Evolutionary conservation across 2,797 vertebrate species (phyloP).

Genomic region (Phyllotis vaccarum): DNA sequence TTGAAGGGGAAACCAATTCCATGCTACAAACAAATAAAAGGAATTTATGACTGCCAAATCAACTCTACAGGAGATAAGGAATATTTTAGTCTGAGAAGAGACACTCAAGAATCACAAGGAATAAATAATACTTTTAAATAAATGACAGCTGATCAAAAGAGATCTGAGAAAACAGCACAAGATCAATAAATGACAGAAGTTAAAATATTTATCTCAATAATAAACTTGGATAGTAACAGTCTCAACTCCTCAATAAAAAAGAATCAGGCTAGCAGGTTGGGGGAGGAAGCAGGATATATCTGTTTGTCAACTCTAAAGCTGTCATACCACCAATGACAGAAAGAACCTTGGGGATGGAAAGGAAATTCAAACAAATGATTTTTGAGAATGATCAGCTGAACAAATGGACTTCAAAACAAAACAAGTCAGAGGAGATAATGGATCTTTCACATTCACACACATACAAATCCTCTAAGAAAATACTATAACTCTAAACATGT

Average conservation of each 20-base stretch:
- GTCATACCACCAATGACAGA: neutral
- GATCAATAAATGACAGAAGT: neutral
- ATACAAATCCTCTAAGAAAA: neutral
- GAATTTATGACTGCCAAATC: neutral
- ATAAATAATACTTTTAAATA: no score
- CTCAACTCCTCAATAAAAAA: neutral
- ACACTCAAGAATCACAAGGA: neutral
- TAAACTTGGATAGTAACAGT: neutral
- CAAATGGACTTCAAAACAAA: neutral
- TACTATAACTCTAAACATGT: neutral
- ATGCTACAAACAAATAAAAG: no score
- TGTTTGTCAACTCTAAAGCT: neutral
- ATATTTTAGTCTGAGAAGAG: neutral
- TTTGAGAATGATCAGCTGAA: neutral
- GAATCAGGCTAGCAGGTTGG: neutral
- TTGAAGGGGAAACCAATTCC: neutral
- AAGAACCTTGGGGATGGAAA: neutral
- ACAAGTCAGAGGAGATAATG: neutral
- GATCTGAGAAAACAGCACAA: neutral
- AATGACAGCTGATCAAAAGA: neutral
- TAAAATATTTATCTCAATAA: neutral
- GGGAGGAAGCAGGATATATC: neutral
- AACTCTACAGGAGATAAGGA: neutral
- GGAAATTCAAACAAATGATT: neutral
- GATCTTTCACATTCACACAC: neutral